phyloP scores from a whole-genome alignment of 2,888 invertebrate species.

The Trissolcus japonicus region DNA sequence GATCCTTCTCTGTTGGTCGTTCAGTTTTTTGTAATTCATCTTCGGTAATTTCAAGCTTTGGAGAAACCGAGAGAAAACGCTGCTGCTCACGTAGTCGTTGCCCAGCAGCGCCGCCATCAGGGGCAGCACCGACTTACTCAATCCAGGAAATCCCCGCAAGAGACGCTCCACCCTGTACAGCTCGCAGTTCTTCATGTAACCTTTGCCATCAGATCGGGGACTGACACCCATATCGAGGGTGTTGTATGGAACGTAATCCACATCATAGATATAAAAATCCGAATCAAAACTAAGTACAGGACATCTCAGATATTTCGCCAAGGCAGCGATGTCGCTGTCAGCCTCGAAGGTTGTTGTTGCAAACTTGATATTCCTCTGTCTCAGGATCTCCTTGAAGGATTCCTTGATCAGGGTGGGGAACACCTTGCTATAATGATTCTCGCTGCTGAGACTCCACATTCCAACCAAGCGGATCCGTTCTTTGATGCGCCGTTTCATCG shows the following conservation, averaged over 20 bases:
- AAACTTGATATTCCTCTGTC: slow-evolving; percentile 81
- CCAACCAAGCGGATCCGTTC: slow-evolving; percentile 80
- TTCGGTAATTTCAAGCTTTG: slow-evolving; percentile 79
- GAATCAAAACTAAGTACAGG: slow-evolving; percentile 95
- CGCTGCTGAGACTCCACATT: slow-evolving; percentile 78
- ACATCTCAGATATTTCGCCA: slow-evolving; percentile 87
- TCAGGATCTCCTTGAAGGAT: slow-evolving; percentile 84
- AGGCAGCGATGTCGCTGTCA: slow-evolving; percentile 89
- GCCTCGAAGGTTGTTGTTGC: slow-evolving; percentile 92
- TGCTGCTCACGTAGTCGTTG: slow-evolving; percentile 89
- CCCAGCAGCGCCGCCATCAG: slow-evolving; percentile 89
- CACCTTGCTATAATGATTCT: slow-evolving; percentile 77
- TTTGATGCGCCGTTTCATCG: slow-evolving; percentile 79
- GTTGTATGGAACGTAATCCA: slow-evolving; percentile 87
- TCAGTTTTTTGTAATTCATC: slow-evolving; percentile 76
- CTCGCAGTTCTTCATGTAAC: slow-evolving; percentile 81
- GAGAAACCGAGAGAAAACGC: slow-evolving; percentile 84
- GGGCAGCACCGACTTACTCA: slow-evolving; percentile 84
- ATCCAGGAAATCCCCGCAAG: slow-evolving; percentile 80
- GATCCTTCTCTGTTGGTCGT: slow-evolving; percentile 83
- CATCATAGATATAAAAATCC: slow-evolving; percentile 93
- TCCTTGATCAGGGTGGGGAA: slow-evolving; percentile 87
- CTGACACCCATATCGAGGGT: slow-evolving; percentile 79
- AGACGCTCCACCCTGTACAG: slow-evolving; percentile 85
- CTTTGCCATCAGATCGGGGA: slow-evolving; percentile 59